phyloP scores from a whole-genome alignment of 2,888 invertebrate species.

The Eupithecia subumbrata region DNA sequence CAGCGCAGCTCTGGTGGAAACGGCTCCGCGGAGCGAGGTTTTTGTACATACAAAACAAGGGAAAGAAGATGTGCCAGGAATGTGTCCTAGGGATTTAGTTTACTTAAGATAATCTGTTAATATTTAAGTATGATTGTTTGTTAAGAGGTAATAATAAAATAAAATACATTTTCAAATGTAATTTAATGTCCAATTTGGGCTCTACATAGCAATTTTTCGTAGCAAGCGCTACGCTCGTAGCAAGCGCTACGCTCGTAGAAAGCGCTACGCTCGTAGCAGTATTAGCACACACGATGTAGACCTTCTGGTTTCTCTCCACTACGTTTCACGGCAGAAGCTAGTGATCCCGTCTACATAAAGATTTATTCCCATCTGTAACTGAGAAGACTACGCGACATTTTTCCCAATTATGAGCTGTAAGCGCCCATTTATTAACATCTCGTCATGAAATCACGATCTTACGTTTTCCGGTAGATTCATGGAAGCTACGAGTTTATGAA shows the following conservation, averaged over 20 bases:
- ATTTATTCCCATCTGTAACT: conserved; percentile 83
- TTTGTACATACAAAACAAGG: too few species aligned
- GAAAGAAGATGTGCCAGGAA: too few species aligned
- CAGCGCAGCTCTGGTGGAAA: too few species aligned
- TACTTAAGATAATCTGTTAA: too few species aligned
- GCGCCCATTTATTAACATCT: conserved; percentile 81
- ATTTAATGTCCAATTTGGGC: too few species aligned
- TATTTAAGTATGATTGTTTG: too few species aligned
- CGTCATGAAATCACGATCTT: conserved; percentile 74
- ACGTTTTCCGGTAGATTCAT: conserved; percentile 43
- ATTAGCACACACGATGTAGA: conserved; percentile 10
- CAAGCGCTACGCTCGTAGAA: background rate
- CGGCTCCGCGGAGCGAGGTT: too few species aligned
- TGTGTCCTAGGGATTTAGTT: too few species aligned
- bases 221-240: conserved; percentile 12
- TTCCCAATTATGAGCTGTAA: conserved; percentile 82
- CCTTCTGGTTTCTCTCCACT: conserved; percentile 20
- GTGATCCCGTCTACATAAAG: conserved; percentile 79
- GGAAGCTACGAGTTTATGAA: conserved; percentile 26
- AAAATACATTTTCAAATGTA: too few species aligned
- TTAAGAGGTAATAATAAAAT: too few species aligned
- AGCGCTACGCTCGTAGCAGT: conserved; percentile 6
- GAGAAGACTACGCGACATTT: conserved; percentile 82
- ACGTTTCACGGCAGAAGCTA: conserved; percentile 34
- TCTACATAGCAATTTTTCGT: background rate